phyloP scores from a whole-genome alignment of 2,797 vertebrate species.

The Xiphorhynchus erythropygius region DNA sequence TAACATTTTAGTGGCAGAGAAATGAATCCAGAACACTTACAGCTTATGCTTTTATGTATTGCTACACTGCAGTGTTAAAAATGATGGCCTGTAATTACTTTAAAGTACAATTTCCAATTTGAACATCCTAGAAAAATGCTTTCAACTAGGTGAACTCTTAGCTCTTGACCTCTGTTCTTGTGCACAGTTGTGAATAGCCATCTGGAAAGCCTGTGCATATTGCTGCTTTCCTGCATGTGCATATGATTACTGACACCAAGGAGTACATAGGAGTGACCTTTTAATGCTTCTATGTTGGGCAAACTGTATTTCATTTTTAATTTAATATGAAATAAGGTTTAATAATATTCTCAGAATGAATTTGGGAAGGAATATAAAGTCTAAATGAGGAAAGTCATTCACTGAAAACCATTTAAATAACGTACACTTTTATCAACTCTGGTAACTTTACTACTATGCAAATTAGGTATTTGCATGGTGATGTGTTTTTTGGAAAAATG shows the following conservation, averaged over 20 bases:
- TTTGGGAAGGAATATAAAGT: constrained; percentile 29
- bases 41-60: constrained; percentile 32
- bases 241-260: not conserved
- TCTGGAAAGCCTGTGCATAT: not conserved
- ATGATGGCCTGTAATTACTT: constrained; percentile 45
- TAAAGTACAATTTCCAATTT: constrained; percentile 41
- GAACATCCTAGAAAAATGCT: not conserved
- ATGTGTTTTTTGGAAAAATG: not conserved
- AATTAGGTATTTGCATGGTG: not conserved
- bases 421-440: not conserved
- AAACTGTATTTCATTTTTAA: constrained; percentile 42
- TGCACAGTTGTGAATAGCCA: not conserved
- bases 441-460: constrained; percentile 26
- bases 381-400: not conserved
- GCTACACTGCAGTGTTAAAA: constrained; percentile 23
- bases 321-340: constrained; percentile 31
- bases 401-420: constrained; percentile 1
- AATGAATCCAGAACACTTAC: constrained; percentile 38
- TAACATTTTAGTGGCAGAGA: constrained; percentile 44
- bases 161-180: constrained; percentile 22
- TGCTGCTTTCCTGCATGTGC: not conserved
- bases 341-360: constrained; percentile 36
- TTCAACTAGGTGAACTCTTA: constrained; percentile 19
- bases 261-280: not conserved
- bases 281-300: not conserved